phyloP scores from a whole-genome alignment of 2,797 vertebrate species.

The Iguana delicatissima region DNA sequence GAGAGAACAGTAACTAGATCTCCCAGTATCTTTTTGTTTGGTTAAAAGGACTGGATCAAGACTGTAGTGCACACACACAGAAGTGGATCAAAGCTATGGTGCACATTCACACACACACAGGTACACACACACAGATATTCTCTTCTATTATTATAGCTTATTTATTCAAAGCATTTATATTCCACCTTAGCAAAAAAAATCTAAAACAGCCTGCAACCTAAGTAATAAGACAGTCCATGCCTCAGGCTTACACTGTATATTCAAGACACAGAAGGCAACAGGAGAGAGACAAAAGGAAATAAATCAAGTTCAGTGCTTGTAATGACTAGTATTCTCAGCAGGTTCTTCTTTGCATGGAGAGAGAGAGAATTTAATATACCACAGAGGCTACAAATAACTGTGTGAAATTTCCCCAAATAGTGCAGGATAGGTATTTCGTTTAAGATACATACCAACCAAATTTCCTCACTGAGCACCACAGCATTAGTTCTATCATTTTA shows the following conservation, averaged over 20 bases:
- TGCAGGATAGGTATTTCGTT: conserved; percentile 40
- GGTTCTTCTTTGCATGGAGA: not conserved
- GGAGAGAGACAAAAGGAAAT: not conserved
- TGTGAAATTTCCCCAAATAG: conserved; percentile 47
- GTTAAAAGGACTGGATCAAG: not conserved
- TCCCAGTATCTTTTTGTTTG: not conserved
- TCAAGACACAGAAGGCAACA: too few species aligned
- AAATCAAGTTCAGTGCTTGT: too few species aligned
- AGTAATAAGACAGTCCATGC: too few species aligned
- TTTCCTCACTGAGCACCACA: conserved; percentile 33
- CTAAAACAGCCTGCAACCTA: too few species aligned
- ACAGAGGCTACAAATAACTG: conserved; percentile 49
- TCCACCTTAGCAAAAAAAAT: too few species aligned
- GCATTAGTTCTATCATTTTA: conserved; percentile 11
- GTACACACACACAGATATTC: too few species aligned
- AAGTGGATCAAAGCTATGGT: too few species aligned
- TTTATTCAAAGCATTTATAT: too few species aligned
- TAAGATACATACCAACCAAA: not conserved
- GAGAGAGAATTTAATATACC: not conserved
- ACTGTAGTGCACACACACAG: too few species aligned
- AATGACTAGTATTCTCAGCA: not conserved
- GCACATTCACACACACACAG: too few species aligned
- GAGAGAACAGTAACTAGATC: not conserved
- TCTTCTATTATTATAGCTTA: too few species aligned
- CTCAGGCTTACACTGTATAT: too few species aligned